Percentiles rank a stretch among this genome's conserved stretches.
phyloP scores from a whole-genome alignment of 1,140 invertebrate genomes.

The Bombus ignitus region DNA sequence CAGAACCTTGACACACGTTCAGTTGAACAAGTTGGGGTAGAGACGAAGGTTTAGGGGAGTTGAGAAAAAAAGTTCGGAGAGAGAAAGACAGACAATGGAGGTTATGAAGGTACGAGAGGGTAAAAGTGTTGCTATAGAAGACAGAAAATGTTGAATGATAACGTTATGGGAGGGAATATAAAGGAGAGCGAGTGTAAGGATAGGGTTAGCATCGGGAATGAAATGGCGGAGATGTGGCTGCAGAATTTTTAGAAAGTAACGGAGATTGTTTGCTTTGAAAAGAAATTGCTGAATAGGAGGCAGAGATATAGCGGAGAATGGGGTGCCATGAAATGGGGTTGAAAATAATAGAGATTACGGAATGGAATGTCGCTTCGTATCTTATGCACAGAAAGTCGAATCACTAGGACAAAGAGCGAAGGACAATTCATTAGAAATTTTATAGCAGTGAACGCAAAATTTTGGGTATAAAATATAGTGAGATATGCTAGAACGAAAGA shows the following conservation, averaged over 20 bases:
- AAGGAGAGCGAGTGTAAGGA: background rate
- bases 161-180: background rate
- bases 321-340: background rate
- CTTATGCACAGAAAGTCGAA: background rate
- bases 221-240: slow-evolving; percentile 7
- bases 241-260: background rate
- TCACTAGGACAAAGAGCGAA: too few species aligned
- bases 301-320: background rate
- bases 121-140: background rate
- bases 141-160: background rate
- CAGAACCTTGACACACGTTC: background rate
- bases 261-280: background rate
- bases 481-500: background rate
- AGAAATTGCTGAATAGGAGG: background rate
- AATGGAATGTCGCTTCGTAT: background rate
- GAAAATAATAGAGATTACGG: background rate
- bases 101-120: background rate
- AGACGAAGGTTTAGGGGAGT: too few species aligned
- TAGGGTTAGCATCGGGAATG: background rate
- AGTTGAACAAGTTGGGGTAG: background rate
- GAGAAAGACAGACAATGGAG: background rate
- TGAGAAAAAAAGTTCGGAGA: too few species aligned
- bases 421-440: too few species aligned
- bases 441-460: background rate
- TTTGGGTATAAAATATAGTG: too few species aligned